Base-by-base conservation (phyloP, 1,140 invertebrate species). In the Rhysida immarginata region DNA sequence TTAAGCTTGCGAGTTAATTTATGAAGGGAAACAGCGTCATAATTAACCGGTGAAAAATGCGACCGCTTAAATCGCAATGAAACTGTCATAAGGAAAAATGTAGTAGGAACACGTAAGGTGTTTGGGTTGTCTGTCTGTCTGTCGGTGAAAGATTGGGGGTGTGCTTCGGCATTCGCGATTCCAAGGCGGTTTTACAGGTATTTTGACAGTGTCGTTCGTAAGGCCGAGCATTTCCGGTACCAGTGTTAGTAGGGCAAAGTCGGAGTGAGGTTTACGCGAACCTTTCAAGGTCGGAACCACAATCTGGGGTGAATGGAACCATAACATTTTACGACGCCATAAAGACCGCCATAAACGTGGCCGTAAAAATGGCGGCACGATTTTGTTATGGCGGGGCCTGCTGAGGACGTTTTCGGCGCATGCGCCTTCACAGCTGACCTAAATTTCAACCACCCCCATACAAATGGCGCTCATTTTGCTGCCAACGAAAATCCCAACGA, bases 241-340 rank as follows among this genome's bases (percentile, higher is more conserved):
- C 3, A 51, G 44, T 46, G 44, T 46, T 46, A 46, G 44, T 46
- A 46, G 44, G 44, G 44, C 49, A 51, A 26, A 25, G 3, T 14
- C 49, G 24, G 49, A 3, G 8, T 8, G 26, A 24, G 49, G 45
- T 26, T 24, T 25, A 27, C 49, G 49, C 49, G 49, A 51, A 26
- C 26, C 26, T 51, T 51, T 51, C 49, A 51, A 51, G 49, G 49
- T 51, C 49, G 49, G 49, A 20, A 51, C 49, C 49, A 27, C 49
- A 51, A 51, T 26, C 49, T 11, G 49, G 49, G 49, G 49, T 51
- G 49, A 51, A 51, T 51, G 49, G 26, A 51, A 51, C 49, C 49
- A 51, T 51, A 51, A 51, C 49, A 51, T 51, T 51, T 51, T 51
- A 51, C 49, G 49, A 51, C 49, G 49, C 49, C 49, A 51, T 51